Base-by-base conservation (phyloP, 92 coral and sea anemone genomes). In the Actinernus sp. region DNA sequence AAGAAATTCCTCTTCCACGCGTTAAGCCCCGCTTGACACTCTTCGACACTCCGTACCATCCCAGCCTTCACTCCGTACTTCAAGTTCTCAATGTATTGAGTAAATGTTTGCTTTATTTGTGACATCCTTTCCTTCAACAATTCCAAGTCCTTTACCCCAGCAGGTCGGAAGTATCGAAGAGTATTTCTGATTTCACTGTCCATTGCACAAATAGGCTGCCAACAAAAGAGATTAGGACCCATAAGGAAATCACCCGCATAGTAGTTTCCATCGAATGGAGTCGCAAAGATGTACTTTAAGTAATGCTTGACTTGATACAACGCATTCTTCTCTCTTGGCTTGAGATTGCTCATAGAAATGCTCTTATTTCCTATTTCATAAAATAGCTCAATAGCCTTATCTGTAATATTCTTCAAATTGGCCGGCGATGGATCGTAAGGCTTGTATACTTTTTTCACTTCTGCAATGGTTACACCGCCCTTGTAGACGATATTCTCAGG, bases 21-120 rank as follows among this genome's bases (percentile, higher is more conserved):
- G 10, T 78, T 61, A 1, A 83, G 27, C 0, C 98, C 98, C 20
- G 97, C 98, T 23, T 59, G 6, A 30, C 98, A 94, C 26, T 85
- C 95, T 8, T 94, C 95, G 7, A 32, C 29, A 1, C 94, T 79
- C 7, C 97, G 88, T 0, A 91, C 95, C 96, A 94, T 91, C 0
- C 98, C 98, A 21, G 92, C 79, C 17, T 76, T 76, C 9, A 77
- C 85, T 20, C 98, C 98, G 19, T 57, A 76, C 16, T 52, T 62
- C 48, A 91, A 40, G 61, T 90, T 90, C 3, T 52, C 72, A 17
- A 56, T 75, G 56, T 90, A 90, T 51, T 44, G 82, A 2, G 49
- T 2, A 36, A 85, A 74, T 8, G 89, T 87, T 37, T 75, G 69
- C 51, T 82, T 78, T 22, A 80, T 71, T 25, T 73, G 73, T 49